These are phyloP conservation scores for Sebastes paucispinis DNA, from an alignment of 2,797 vertebrate species.

Conservation along the genomic window DNA sequence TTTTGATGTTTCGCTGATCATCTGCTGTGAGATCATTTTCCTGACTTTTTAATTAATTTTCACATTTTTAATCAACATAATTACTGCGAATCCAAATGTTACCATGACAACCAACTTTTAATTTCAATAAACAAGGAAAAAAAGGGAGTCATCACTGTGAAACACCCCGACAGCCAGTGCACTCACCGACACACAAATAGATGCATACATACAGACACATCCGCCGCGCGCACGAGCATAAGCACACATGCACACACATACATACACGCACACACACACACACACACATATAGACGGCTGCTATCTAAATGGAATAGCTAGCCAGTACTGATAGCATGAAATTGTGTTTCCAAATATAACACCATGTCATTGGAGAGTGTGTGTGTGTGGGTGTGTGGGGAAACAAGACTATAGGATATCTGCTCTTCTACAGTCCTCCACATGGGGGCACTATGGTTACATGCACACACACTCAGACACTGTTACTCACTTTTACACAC, in stretches of 20 bases:
- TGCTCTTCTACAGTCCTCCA: slow-evolving; percentile 44
- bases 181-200: slow-evolving; percentile 21
- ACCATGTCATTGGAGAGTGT: slow-evolving; percentile 75
- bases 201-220: slow-evolving; percentile 27
- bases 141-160: slow-evolving; percentile 9
- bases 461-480: slow-evolving; percentile 22
- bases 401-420: slow-evolving; percentile 43
- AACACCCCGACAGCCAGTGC: slow-evolving; percentile 11
- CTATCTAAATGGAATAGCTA: slow-evolving; percentile 81
- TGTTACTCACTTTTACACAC: slow-evolving; percentile 23
- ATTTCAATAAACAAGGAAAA: slow-evolving; percentile 60
- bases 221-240: background rate
- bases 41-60: slow-evolving; percentile 80
- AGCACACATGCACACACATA: background rate
- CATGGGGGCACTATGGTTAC: slow-evolving; percentile 73
- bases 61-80: slow-evolving; percentile 80
- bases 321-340: slow-evolving; percentile 80
- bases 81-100: slow-evolving; percentile 63
- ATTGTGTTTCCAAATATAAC: slow-evolving; percentile 83
- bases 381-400: slow-evolving; percentile 24
- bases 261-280: slow-evolving; percentile 16
- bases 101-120: slow-evolving; percentile 68
- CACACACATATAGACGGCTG: slow-evolving; percentile 60
- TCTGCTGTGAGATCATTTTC: slow-evolving; percentile 73
- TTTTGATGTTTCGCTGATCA: slow-evolving; percentile 74